Evolutionary conservation across 2,888 invertebrate species (phyloP), one percentile per base, ranked within the genome.

Genomic region (Nipponacmea schrenckii): DNA sequence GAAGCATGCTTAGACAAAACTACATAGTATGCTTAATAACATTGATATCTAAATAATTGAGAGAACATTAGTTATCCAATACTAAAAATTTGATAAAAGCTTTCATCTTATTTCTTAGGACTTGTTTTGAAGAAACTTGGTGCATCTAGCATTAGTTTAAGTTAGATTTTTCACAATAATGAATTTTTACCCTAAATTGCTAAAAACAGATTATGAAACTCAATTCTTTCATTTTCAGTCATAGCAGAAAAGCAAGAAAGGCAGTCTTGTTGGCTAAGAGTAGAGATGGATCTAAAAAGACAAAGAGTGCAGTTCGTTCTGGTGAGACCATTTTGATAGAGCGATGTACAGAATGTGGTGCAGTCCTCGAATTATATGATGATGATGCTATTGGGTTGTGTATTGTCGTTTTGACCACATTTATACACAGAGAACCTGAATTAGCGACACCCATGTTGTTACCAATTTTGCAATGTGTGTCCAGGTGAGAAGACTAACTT

Each of bases 321-420:
- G 80, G 84, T 66, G 85, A 85, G 73, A 84, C 79, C 65, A 77
- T 87, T 5, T 80, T 88, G 81, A 84, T 88, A 26, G 88, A 89
- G 71, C 76, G 85, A 24, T 97, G 96, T 87, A 93, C 95, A 0
- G 96, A 97, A 87, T 99, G 98, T 89, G 96, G 97, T 20, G 93
- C 93, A 1, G 80, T 85, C 5, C 74, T 89, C 68, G 89, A 89
- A 75, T 84, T 96, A 87, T 98, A 97, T 90, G 96, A 96, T 77
- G 98, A 99, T 87, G 98, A 99, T 87, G 98, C 98, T 87, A 91
- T 98, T 73, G 97, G 96, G 0, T 92, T 98, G 70, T 94, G 97
- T 84, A 95, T 99, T 81, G 95, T 98, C 66, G 94, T 94, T 76
- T 90, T 99, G 77, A 96, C 96, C 44, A 98, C 98, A 0, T 98